Percentiles rank a stretch among this genome's conserved stretches.
phyloP scores from a whole-genome alignment of 2,113 vertebrate species.

The Motacilla alba region DNA sequence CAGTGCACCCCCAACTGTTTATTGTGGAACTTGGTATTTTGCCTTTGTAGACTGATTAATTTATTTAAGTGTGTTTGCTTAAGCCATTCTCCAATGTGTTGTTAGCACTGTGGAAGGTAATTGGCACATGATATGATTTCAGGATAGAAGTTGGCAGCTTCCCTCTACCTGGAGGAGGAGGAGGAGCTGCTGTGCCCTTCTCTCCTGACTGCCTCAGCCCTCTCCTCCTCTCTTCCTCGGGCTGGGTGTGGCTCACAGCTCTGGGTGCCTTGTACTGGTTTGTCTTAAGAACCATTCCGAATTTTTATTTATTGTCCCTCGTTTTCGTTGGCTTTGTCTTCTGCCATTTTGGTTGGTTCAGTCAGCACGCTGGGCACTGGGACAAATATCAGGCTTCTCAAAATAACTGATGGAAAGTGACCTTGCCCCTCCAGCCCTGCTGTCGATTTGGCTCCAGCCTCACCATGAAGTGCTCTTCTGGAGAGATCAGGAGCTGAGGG shows the following conservation, averaged over 20 bases:
- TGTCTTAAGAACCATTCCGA: neutral
- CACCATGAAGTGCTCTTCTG: neutral
- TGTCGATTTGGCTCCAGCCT: neutral
- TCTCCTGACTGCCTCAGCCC: neutral
- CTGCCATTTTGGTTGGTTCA: neutral
- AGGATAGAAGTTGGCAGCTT: neutral
- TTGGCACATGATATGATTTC: neutral
- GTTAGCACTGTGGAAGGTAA: neutral
- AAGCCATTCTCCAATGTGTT: neutral
- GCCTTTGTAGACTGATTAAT: neutral
- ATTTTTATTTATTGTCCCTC: neutral
- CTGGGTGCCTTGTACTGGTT: neutral
- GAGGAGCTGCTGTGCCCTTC: neutral
- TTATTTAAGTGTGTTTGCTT: neutral
- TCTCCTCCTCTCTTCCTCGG: neutral
- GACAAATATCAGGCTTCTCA: neutral
- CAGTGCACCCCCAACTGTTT: neutral
- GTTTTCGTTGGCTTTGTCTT: neutral
- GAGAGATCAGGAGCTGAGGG: neutral
- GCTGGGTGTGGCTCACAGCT: neutral
- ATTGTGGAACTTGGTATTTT: neutral
- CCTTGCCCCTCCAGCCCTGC: neutral
- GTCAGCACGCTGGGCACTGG: fast-evolving
- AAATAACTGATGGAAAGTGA: neutral
- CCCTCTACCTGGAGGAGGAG: neutral